A percentile compares a stretch with the other conserved stretches of the same genome.
phyloP scores from a whole-genome alignment of 1,140 invertebrate genomes.

The Zaprionus africanus region DNA sequence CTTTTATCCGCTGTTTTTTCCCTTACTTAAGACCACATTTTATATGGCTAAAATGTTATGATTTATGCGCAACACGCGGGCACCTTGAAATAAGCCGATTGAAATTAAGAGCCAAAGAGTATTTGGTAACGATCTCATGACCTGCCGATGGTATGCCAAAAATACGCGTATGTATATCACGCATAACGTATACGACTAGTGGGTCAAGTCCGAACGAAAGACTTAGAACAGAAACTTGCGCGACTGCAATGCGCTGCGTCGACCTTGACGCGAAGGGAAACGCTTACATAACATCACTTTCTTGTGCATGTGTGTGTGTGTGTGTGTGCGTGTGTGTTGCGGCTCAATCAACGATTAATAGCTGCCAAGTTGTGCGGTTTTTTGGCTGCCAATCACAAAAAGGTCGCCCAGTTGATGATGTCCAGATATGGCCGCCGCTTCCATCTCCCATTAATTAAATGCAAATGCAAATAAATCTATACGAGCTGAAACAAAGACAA shows the following conservation, averaged over 20 bases:
- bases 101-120: conserved; percentile 4
- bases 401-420: conserved; percentile 73
- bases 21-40: conserved; percentile 42
- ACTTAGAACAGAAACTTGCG: conserved; percentile 60
- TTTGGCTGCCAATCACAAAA: conserved; percentile 78
- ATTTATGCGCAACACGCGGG: conserved; percentile 59
- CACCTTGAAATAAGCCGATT: conserved; percentile 58
- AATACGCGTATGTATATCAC: background rate
- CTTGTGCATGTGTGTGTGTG: conserved; percentile 9
- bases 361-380: conserved; percentile 62
- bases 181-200: conserved; percentile 1
- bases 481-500: conserved; percentile 43
- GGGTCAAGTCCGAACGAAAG: conserved; percentile 36
- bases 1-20: background rate
- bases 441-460: conserved; percentile 74
- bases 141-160: background rate
- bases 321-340: conserved; percentile 8
- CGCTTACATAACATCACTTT: conserved; percentile 56
- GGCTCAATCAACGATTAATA: conserved; percentile 65
- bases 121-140: conserved; percentile 1
- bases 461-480: conserved; percentile 77
- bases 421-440: conserved; percentile 61
- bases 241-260: conserved; percentile 16
- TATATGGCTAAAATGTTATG: conserved; percentile 56
- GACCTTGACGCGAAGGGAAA: background rate